Base-by-base conservation (phyloP, 2,888 invertebrate species). In the Sarcophaga subvicina region DNA sequence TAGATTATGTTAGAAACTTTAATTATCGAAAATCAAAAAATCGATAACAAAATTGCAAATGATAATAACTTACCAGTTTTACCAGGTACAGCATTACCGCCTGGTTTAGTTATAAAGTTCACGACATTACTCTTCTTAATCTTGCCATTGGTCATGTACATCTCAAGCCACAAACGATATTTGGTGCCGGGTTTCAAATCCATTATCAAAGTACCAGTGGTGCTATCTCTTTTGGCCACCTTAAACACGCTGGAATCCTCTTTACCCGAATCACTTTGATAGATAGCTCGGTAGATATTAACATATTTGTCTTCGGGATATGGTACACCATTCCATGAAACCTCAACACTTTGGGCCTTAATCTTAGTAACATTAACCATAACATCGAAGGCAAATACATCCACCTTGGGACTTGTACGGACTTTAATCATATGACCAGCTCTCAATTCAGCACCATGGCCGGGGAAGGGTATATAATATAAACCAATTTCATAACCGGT, bases 291-390 rank as follows among this genome's bases (percentile, higher is more conserved):
- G 94, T 97, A 98, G 90, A 98, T 97, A 89, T 98, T 97, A 73
- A 98, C 97, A 94, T 96, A 98, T 92, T 98, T 97, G 92, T 98
- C 98, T 88, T 97, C 97, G 0, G 98, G 98, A 89, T 97, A 96
- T 0, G 98, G 98, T 0, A 98, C 96, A 0, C 98, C 98, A 72
- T 94, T 95, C 97, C 98, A 98, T 6, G 95, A 95, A 8, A 98
- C 95, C 90, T 97, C 97, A 0, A 97, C 96, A 12, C 96, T 96
- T 76, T 95, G 96, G 0, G 97, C 95, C 88, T 97, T 97, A 0
- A 98, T 95, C 85, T 96, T 95, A 17, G 96, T 95, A 0, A 96
- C 96, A 89, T 97, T 96, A 4, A 98, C 95, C 8, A 94, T 95
- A 4, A 98, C 96, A 77, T 96, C 95, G 94, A 98, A 98, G 88